A percentile compares a stretch with the other conserved stretches of the same genome.
phyloP scores from a whole-genome alignment of 1,140 invertebrate species.

The Chrysoperla carnea region DNA sequence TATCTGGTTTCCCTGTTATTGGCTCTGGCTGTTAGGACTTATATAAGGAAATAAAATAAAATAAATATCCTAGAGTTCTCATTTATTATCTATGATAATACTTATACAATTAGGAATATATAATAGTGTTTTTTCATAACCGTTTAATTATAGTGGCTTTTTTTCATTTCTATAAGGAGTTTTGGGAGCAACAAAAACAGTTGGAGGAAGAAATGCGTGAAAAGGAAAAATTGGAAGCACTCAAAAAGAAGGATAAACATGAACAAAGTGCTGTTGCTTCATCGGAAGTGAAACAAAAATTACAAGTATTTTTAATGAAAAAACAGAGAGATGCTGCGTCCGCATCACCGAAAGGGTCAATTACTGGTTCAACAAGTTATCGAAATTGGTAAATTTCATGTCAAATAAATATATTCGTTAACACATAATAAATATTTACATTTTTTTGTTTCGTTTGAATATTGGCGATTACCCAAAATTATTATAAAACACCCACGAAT shows the following conservation, averaged over 20 bases:
- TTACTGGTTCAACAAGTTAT: slow-evolving; percentile 47
- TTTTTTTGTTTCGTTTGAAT: too few species aligned
- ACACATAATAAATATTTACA: too few species aligned
- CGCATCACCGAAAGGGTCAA: slow-evolving; percentile 49
- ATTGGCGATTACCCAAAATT: too few species aligned
- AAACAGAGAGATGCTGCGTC: slow-evolving; percentile 70
- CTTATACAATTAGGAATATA: too few species aligned
- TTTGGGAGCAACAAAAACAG: slow-evolving; percentile 38
- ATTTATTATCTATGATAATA: too few species aligned
- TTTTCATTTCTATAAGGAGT: slow-evolving; percentile 11
- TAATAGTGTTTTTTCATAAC: too few species aligned
- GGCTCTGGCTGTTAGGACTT: too few species aligned
- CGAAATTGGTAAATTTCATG: slow-evolving; percentile 51
- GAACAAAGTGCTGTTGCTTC: slow-evolving; percentile 90
- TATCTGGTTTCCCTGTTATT: too few species aligned
- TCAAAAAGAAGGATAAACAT: slow-evolving; percentile 83
- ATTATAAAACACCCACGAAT: too few species aligned
- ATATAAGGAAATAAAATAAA: too few species aligned
- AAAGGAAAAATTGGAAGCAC: slow-evolving; percentile 58
- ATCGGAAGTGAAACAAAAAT: slow-evolving; percentile 86
- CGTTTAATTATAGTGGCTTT: too few species aligned
- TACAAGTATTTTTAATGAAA: slow-evolving; percentile 79
- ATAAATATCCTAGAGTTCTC: too few species aligned
- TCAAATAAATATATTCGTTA: not conserved
- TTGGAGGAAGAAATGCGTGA: slow-evolving; percentile 49